Percentiles rank a stretch among this genome's conserved stretches.
Conservation (phyloP, 1,140 invertebrate genomes). For the Sycophaga agraensis region DNA sequence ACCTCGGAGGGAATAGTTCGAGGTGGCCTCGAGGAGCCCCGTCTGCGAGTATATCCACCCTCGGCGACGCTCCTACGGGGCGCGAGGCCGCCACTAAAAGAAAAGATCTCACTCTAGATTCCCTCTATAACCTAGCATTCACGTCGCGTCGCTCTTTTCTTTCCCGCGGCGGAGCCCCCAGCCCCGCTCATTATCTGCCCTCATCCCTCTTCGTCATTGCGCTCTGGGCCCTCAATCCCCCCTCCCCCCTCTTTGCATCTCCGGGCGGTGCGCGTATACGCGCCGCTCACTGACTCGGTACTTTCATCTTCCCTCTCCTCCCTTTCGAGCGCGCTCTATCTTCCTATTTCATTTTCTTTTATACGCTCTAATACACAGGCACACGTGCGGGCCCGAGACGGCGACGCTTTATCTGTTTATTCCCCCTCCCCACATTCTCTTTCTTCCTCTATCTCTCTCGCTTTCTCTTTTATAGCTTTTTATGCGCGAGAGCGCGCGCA, state of each 20-base stretch:
- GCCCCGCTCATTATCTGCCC: background rate
- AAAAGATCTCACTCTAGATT: conserved; percentile 24
- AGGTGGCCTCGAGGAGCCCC: too few relatives aligned
- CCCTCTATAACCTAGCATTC: conserved; percentile 2
- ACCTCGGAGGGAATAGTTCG: too few relatives aligned
- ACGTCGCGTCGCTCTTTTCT: background rate
- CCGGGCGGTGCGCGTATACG: background rate
- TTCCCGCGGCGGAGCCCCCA: too few relatives aligned
- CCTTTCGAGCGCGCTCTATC: conserved; percentile 1
- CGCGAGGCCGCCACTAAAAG: background rate
- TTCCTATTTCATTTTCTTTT: conserved; percentile 15
- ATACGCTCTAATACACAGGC: background rate
- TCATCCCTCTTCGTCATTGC: background rate
- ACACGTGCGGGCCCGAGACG: too few relatives aligned
- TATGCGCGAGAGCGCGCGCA: too few relatives aligned
- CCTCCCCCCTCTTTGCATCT: background rate
- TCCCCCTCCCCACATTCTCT: background rate
- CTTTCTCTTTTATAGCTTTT: conserved; percentile 20
- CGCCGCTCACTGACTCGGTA: background rate
- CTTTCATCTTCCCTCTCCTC: conserved; percentile 6
- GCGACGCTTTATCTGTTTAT: background rate
- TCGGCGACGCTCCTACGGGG: background rate
- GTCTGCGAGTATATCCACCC: too few relatives aligned
- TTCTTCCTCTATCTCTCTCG: background rate
- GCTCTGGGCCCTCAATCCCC: too few relatives aligned